phyloP scores from a whole-genome alignment of 2,113 vertebrate genomes.

The Nesoenas mayeri region DNA sequence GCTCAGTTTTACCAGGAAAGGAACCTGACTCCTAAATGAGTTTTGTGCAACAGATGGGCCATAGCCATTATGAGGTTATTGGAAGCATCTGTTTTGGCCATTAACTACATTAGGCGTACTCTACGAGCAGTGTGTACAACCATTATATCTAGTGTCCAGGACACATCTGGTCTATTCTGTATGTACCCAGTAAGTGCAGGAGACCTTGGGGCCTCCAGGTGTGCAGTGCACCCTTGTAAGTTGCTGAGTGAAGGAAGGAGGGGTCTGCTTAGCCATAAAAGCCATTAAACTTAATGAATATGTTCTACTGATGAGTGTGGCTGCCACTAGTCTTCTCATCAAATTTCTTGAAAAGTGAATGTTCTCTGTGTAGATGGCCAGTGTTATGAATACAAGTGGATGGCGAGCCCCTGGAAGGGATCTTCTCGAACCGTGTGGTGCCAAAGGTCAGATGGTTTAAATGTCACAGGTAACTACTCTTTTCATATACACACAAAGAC shows the following conservation, averaged over 20 bases:
- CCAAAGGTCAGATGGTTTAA: slow-evolving; percentile 94
- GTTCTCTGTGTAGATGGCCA: slow-evolving; percentile 82
- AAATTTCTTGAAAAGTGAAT: neutral
- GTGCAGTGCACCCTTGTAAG: neutral
- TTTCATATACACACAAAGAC: neutral
- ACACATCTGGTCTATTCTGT: neutral
- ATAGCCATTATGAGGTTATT: neutral
- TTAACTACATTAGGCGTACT: neutral
- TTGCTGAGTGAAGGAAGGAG: neutral
- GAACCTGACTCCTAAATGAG: neutral
- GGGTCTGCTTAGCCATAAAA: neutral
- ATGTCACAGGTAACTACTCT: slow-evolving; percentile 88
- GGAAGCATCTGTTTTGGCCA: neutral
- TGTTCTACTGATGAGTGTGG: neutral
- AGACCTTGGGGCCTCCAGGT: neutral
- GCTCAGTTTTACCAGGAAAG: neutral
- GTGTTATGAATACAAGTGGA: slow-evolving; percentile 94
- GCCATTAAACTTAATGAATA: neutral
- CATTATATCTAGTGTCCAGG: neutral
- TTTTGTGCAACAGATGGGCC: neutral
- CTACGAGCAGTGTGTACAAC: neutral
- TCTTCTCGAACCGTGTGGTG: slow-evolving; percentile 89
- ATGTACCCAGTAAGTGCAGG: neutral
- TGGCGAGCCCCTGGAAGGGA: slow-evolving; percentile 87
- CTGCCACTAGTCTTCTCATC: neutral